Evolutionary conservation across 2,888 invertebrate species (phyloP).

Genomic region (Sinhomidia bicolor): DNA sequence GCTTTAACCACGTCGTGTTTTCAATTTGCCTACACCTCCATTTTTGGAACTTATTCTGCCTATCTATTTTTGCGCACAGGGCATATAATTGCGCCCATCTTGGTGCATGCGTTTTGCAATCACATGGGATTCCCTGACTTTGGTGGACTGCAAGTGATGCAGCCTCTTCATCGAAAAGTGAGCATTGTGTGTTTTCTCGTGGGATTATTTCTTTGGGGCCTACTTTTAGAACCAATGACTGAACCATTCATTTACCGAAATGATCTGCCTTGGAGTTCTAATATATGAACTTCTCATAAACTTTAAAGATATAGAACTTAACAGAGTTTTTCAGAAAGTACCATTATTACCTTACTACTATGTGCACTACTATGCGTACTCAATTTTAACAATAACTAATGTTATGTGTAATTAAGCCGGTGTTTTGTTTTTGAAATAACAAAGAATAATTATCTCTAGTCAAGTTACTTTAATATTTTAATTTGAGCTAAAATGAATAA

Average conservation of each 20-base stretch:
- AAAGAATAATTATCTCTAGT: not conserved
- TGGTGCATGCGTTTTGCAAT: conserved; percentile 97
- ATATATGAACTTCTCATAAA: not conserved
- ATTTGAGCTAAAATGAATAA: not conserved
- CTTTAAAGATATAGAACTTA: not conserved
- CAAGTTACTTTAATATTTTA: not conserved
- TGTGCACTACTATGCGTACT: not conserved
- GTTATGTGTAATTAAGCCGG: not conserved
- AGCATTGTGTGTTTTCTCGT: conserved; percentile 87
- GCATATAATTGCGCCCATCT: conserved; percentile 92
- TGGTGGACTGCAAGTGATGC: conserved; percentile 86
- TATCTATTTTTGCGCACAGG: conserved; percentile 94
- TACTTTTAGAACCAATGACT: conserved; percentile 89
- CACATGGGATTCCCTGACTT: conserved; percentile 98
- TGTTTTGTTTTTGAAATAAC: not conserved
- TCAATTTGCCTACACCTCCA: conserved; percentile 94
- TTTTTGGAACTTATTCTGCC: conserved; percentile 98
- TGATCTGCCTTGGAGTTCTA: conserved; percentile 81
- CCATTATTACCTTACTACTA: not conserved
- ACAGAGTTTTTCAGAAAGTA: no score
- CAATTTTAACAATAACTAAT: not conserved
- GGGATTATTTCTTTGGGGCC: conserved; percentile 90
- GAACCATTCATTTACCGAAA: conserved; percentile 85
- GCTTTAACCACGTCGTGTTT: conserved; percentile 90
- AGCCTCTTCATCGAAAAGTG: conserved; percentile 85